Evolutionary conservation across 2,113 vertebrate species (phyloP).

Genomic region (Etia nguti): DNA sequence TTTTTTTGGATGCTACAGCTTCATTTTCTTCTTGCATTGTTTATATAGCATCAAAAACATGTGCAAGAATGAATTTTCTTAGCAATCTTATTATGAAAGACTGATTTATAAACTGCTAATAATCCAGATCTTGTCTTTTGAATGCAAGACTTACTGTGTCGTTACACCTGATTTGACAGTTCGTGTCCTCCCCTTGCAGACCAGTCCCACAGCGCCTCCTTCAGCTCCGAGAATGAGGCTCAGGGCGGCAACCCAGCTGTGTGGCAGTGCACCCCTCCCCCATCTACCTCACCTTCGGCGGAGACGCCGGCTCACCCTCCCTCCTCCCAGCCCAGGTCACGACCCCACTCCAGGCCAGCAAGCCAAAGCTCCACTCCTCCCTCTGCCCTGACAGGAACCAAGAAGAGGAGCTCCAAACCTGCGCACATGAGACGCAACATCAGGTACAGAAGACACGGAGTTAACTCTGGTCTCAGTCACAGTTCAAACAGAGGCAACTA

Average conservation of each 20-base stretch:
- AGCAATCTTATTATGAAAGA: background rate
- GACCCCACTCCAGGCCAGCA: conserved; percentile 73
- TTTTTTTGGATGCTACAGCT: background rate
- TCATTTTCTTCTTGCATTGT: background rate
- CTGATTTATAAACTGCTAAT: background rate
- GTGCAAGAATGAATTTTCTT: background rate
- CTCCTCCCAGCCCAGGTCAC: conserved; percentile 40
- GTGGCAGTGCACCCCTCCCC: conserved; percentile 84
- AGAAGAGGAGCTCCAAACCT: conserved; percentile 87
- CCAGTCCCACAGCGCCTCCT: conserved; percentile 79
- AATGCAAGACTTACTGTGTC: background rate
- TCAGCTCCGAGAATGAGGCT: conserved; percentile 80
- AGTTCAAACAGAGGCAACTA: background rate
- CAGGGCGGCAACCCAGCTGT: conserved; percentile 76
- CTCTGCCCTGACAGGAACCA: conserved; percentile 72
- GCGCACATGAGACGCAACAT: conserved; percentile 94
- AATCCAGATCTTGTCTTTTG: background rate
- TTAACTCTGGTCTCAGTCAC: background rate
- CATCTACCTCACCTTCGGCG: conserved; percentile 90
- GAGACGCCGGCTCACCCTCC: conserved; percentile 69
- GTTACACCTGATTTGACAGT: background rate
- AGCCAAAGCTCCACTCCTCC: conserved; percentile 79
- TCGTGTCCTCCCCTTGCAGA: conserved; percentile 70
- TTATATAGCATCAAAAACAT: background rate
- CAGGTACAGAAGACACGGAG: conserved; percentile 68